Evolutionary conservation across 1,140 invertebrate species (phyloP).

Genomic region (Lysiphlebus fabarum): DNA sequence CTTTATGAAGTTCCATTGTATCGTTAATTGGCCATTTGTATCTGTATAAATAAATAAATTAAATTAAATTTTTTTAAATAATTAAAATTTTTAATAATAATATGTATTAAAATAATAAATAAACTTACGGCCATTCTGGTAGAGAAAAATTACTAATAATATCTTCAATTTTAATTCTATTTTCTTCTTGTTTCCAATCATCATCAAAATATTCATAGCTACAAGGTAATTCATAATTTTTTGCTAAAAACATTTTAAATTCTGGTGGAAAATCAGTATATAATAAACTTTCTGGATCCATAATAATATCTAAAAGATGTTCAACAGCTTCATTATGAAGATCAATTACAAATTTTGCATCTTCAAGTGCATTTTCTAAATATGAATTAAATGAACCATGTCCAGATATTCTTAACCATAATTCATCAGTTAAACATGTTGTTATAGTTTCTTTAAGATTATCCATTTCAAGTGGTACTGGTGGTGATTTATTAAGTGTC

Average conservation of each 20-base stretch:
- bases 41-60: conserved; percentile 32
- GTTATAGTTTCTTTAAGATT: conserved; percentile 57
- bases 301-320: conserved; percentile 60
- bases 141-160: conserved; percentile 39
- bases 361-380: conserved; percentile 52
- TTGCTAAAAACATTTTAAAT: conserved; percentile 51
- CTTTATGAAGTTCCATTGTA: conserved; percentile 30
- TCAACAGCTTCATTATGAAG: conserved; percentile 66
- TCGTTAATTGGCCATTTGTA: conserved; percentile 44
- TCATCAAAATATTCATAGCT: conserved; percentile 58
- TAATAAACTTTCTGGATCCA: conserved; percentile 53
- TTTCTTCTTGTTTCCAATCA: conserved; percentile 53
- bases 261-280: conserved; percentile 56
- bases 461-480: conserved; percentile 61
- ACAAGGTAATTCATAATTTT: conserved; percentile 45
- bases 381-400: conserved; percentile 52
- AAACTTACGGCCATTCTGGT: conserved; percentile 45
- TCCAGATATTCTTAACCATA: conserved; percentile 62
- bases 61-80: not conserved
- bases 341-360: conserved; percentile 60
- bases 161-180: conserved; percentile 36
- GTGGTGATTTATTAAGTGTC: conserved; percentile 55
- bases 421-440: conserved; percentile 62
- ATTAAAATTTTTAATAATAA: conserved; percentile 2
- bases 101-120: not conserved